phyloP scores from a whole-genome alignment of 1,140 invertebrate genomes.

The Lerema accius region DNA sequence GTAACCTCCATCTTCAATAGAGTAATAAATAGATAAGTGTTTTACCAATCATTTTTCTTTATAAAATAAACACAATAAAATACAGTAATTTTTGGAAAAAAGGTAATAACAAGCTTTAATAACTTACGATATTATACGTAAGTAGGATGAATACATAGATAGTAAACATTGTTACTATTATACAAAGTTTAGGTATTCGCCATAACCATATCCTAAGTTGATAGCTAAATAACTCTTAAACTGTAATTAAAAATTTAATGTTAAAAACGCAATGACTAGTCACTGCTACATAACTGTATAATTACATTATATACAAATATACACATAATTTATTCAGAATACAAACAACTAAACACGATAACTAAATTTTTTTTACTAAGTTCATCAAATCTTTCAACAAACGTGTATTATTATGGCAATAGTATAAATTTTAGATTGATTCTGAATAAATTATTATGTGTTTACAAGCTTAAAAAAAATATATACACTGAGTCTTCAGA shows the following conservation, averaged over 20 bases:
- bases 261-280: constrained; percentile 57
- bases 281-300: constrained; percentile 49
- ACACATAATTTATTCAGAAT: constrained; percentile 49
- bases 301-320: constrained; percentile 50
- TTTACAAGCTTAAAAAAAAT: no score
- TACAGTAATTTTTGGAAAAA: no score
- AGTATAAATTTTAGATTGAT: constrained; percentile 22
- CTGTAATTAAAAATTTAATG: constrained; percentile 11
- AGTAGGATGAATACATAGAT: no score
- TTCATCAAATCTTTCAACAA: constrained; percentile 3
- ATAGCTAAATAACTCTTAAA: constrained; percentile 20
- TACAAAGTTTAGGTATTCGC: neutral
- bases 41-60: no score
- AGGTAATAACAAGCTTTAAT: no score
- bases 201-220: constrained; percentile 29
- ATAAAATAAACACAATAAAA: no score
- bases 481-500: no score
- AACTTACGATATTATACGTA: no score
- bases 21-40: no score
- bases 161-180: no score
- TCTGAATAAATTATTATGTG: constrained; percentile 54
- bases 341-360: neutral
- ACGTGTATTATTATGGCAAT: constrained; percentile 3
- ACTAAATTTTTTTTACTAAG: neutral
- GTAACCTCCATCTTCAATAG: no score